phyloP scores from a whole-genome alignment of 2,888 invertebrate genomes.

The Drosophila sordidula region DNA sequence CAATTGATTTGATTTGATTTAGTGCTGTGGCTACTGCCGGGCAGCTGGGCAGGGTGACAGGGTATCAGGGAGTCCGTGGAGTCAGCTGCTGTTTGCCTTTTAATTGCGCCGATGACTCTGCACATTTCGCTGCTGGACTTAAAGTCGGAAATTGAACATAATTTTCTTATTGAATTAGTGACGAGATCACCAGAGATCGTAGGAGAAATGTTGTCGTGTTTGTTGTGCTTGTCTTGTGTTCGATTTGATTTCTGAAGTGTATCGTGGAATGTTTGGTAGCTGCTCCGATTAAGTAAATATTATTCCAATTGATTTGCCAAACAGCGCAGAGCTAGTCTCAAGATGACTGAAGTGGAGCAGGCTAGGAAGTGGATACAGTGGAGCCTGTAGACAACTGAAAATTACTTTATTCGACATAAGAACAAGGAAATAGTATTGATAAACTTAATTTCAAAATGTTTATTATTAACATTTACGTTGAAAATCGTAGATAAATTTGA shows the following conservation, averaged over 20 bases:
- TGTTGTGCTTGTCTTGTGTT: conserved; percentile 58
- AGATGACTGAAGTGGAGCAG: conserved; percentile 31
- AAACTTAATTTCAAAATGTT: too few species aligned
- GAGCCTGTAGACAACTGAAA: neutral
- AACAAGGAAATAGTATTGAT: neutral
- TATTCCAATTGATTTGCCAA: conserved; percentile 75
- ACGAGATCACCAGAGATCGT: conserved; percentile 43
- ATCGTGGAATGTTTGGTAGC: conserved; percentile 75
- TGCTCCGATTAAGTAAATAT: conserved; percentile 65
- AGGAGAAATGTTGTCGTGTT: conserved; percentile 51
- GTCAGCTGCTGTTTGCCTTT: conserved; percentile 77
- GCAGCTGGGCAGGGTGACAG: conserved; percentile 2
- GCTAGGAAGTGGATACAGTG: conserved; percentile 12
- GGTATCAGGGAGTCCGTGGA: conserved; percentile 33
- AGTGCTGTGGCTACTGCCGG: conserved; percentile 66
- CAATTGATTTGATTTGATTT: conserved; percentile 75
- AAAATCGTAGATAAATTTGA: too few species aligned
- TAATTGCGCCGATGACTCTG: conserved; percentile 71
- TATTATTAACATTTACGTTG: too few species aligned
- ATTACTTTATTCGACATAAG: conserved; percentile 2
- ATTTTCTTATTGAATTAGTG: conserved; percentile 73
- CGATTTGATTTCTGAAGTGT: conserved; percentile 78
- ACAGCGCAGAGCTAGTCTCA: conserved; percentile 41
- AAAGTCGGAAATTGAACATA: conserved; percentile 72
- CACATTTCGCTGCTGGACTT: conserved; percentile 33